These are phyloP conservation scores for Lumbricus terrestris DNA, from an alignment of 2,888 invertebrate species.

Conservation along the genomic window DNA sequence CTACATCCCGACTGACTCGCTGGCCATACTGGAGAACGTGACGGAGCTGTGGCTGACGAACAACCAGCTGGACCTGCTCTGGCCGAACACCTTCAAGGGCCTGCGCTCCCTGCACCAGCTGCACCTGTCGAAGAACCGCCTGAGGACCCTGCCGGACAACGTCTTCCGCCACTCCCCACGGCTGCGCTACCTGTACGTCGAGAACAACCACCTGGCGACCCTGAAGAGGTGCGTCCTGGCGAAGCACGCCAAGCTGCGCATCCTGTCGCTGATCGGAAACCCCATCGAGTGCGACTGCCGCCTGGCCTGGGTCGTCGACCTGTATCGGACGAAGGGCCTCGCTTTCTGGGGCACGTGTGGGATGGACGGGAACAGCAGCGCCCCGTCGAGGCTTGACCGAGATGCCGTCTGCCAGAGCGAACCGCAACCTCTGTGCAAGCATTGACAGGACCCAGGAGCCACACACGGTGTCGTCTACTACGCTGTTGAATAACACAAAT, in stretches of 20 bases:
- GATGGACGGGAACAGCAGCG: conserved; percentile 14
- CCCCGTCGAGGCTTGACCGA: not conserved
- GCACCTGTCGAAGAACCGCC: conserved; percentile 34
- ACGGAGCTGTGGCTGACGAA: conserved; percentile 35
- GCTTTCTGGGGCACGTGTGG: conserved; percentile 38
- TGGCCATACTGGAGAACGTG: conserved; percentile 33
- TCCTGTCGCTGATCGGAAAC: conserved; percentile 38
- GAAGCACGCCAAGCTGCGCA: conserved; percentile 27
- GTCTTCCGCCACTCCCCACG: conserved; percentile 27
- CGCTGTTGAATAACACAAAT: not conserved
- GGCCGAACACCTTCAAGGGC: conserved; percentile 32
- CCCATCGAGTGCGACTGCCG: conserved; percentile 38
- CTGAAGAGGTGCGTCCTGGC: conserved; percentile 34
- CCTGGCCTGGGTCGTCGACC: conserved; percentile 33
- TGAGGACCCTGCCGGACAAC: conserved; percentile 32
- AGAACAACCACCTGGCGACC: conserved; percentile 34
- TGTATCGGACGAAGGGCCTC: conserved; percentile 19
- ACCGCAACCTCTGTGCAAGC: not conserved
- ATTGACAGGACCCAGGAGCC: not conserved
- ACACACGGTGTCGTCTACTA: not conserved
- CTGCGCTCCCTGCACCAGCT: conserved; percentile 34
- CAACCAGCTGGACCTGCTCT: conserved; percentile 34
- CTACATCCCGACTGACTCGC: conserved; percentile 32
- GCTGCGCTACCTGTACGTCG: conserved; percentile 35
- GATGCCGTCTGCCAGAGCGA: not conserved